Evolutionary conservation across 2,113 vertebrate genomes (phyloP).

Genomic region (Ursus arctos): DNA sequence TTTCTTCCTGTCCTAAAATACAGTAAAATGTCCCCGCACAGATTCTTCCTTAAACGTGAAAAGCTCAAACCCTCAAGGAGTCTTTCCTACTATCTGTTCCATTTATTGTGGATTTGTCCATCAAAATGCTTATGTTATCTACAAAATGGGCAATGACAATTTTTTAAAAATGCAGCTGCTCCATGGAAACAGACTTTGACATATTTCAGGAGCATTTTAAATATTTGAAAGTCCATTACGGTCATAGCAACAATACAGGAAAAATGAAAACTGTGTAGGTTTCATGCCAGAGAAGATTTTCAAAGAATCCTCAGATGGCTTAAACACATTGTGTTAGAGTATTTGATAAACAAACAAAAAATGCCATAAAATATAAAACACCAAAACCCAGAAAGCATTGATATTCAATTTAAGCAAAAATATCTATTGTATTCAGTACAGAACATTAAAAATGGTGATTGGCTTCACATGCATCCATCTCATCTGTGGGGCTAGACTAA

Average conservation of each 20-base stretch:
- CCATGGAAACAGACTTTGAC: neutral
- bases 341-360: neutral
- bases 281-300: neutral
- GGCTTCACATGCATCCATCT: neutral
- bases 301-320: neutral
- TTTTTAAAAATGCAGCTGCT: neutral
- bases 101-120: neutral
- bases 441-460: slow-evolving; percentile 34
- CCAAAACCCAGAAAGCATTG: neutral
- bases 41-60: neutral
- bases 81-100: neutral
- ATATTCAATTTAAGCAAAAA: neutral
- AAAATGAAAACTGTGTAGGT: neutral
- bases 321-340: neutral
- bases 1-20: neutral
- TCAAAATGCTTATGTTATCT: neutral
- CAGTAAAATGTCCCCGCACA: neutral
- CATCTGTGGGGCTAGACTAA: neutral
- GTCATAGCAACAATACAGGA: neutral
- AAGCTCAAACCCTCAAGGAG: neutral
- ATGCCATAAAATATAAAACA: slow-evolving; percentile 16
- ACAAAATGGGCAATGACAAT: neutral
- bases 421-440: neutral
- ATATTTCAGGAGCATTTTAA: slow-evolving; percentile 24
- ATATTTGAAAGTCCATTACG: neutral